Conservation (phyloP, 2,113 vertebrate genomes). For the Anarrhichthys ocellatus region DNA sequence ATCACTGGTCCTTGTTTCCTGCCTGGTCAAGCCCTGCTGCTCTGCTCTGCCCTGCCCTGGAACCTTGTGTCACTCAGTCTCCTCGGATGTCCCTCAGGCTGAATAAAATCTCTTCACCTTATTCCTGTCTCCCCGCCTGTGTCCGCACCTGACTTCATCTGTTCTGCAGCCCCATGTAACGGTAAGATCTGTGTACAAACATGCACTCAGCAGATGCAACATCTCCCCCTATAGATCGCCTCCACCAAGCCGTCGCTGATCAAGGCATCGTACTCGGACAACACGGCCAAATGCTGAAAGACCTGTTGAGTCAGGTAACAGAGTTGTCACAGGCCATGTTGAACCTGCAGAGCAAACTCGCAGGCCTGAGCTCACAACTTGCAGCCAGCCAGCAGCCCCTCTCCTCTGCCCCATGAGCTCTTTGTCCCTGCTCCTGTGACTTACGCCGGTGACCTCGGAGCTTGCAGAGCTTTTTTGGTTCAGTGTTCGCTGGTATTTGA, state of each 20-base stretch:
- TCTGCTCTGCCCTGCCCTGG: too few species aligned
- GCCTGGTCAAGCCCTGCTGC: too few species aligned
- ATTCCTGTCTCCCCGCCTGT: neutral
- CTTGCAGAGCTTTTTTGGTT: too few species aligned
- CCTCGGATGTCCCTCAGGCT: neutral
- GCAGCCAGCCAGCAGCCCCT: neutral
- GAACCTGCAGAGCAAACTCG: neutral
- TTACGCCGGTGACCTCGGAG: too few species aligned
- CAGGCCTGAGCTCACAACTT: neutral
- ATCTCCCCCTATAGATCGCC: neutral
- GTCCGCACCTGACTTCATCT: neutral
- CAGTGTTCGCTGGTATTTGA: too few species aligned
- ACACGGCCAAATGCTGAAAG: neutral
- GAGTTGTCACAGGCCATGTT: neutral
- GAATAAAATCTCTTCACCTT: neutral
- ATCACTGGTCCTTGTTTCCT: neutral
- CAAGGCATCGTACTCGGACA: neutral
- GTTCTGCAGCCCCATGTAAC: neutral
- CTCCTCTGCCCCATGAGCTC: too few species aligned
- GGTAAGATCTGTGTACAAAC: neutral
- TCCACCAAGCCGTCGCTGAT: neutral
- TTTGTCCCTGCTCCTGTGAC: too few species aligned
- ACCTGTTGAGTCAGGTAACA: neutral
- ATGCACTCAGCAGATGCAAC: too few species aligned
- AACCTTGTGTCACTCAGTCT: too few species aligned